Evolutionary conservation across 1,140 invertebrate genomes (phyloP).

Genomic region (Bombus pascuorum): DNA sequence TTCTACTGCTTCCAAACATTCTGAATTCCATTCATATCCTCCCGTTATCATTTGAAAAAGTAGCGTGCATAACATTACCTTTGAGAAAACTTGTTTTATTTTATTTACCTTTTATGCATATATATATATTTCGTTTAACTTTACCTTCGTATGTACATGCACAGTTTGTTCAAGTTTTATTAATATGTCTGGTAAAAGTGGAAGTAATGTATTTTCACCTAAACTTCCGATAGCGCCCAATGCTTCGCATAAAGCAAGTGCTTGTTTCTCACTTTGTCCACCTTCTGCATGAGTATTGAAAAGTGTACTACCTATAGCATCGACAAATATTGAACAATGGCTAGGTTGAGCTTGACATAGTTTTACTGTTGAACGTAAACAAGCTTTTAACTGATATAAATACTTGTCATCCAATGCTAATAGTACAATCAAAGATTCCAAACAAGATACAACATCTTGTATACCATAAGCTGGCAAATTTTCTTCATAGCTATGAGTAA

Average conservation of each 20-base stretch:
- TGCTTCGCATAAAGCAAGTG: slow-evolving; percentile 85
- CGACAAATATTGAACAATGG: slow-evolving; percentile 86
- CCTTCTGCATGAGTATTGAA: slow-evolving; percentile 76
- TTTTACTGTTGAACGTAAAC: slow-evolving; percentile 87
- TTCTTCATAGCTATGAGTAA: slow-evolving; percentile 85
- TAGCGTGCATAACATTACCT: slow-evolving; percentile 89
- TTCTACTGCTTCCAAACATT: slow-evolving; percentile 83
- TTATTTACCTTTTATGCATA: not conserved
- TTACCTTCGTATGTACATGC: slow-evolving; percentile 78
- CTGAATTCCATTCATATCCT: slow-evolving; percentile 84
- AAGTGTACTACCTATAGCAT: slow-evolving; percentile 84
- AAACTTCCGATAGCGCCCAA: slow-evolving; percentile 89
- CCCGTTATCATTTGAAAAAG: slow-evolving; percentile 92
- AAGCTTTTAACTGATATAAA: slow-evolving; percentile 85
- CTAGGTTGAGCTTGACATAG: slow-evolving; percentile 85
- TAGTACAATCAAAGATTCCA: slow-evolving; percentile 89
- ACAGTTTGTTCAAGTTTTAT: slow-evolving; percentile 79
- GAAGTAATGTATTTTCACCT: slow-evolving; percentile 84
- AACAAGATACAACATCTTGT: slow-evolving; percentile 85
- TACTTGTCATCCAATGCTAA: slow-evolving; percentile 83
- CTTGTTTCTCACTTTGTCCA: slow-evolving; percentile 75
- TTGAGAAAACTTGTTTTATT: slow-evolving; percentile 27
- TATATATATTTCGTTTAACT: not conserved
- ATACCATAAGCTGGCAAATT: slow-evolving; percentile 85
- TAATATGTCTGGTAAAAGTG: slow-evolving; percentile 84